Evolutionary conservation across 1,140 invertebrate genomes (phyloP), one percentile per base, ranked within the genome.

Genomic region (Archegozetes longisetosus): DNA sequence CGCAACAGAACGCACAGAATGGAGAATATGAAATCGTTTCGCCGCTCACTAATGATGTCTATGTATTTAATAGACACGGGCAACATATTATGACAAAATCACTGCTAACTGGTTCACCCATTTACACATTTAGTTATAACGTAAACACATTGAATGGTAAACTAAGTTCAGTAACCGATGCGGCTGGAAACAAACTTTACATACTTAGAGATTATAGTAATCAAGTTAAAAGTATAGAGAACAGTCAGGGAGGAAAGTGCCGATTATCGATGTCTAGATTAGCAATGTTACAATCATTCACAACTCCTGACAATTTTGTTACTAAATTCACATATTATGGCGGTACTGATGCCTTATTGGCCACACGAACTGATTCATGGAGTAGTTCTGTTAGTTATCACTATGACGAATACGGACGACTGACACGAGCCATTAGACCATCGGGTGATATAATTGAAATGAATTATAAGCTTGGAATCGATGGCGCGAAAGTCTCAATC

Each of bases 141-240:
- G 94, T 95, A 70, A 96, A 96, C 67, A 94, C 90, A 1, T 91
- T 87, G 68, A 92, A 93, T 67, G 92, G 92, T 0, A 90, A 91
- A 70, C 74, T 98, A 23, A 88, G 84, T 1, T 89, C 85, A 2
- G 87, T 97, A 0, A 89, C 85, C 0, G 91, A 95, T 72, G 85
- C 84, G 53, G 87, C 87, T 17, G 88, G 88, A 17, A 95, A 94
- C 69, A 90, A 95, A 74, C 86, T 93, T 63, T 81, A 88, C 68
- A 85, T 97, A 69, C 74, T 90, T 17, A 77, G 91, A 53, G 89
- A 95, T 72, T 91, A 91, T 68, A 87, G 61, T 23, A 71, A 72
- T 17, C 68, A 71, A 59, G 78, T 79, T 0, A 91, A 86, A 68
- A 89, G 88, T 3, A 93, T 96, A 66, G 86, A 94, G 75, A 91